Percentiles rank a stretch among this genome's conserved stretches.
phyloP scores from a whole-genome alignment of 2,113 vertebrate species.

The Bubo scandiacus region DNA sequence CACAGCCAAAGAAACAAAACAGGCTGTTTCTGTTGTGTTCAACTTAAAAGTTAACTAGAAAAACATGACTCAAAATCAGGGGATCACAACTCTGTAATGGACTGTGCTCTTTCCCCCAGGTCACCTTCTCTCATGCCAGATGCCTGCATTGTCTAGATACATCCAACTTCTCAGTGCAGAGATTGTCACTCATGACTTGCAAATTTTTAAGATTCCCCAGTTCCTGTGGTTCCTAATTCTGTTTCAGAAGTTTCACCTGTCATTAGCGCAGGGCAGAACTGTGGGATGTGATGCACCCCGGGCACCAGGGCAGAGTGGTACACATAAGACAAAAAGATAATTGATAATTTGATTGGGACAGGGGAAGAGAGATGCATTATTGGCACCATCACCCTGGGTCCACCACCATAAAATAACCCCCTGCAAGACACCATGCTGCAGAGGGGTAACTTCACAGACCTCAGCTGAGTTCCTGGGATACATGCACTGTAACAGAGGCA shows the following conservation, averaged over 20 bases:
- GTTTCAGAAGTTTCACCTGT: background rate
- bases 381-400: background rate
- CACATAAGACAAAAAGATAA: background rate
- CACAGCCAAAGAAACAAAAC: background rate
- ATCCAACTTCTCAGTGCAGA: background rate
- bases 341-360: background rate
- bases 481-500: no score
- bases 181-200: background rate
- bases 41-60: background rate
- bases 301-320: background rate
- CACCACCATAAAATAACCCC: background rate
- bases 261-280: background rate
- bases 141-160: background rate
- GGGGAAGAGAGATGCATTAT: background rate
- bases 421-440: background rate
- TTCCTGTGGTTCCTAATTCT: background rate
- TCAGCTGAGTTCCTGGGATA: background rate
- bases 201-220: background rate
- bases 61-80: background rate
- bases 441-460: background rate
- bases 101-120: background rate
- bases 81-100: background rate
- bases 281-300: accelerated
- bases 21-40: background rate
- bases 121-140: background rate